These are phyloP conservation scores for Drosophila virilis DNA, from an alignment of 1,140 invertebrate genomes.

Conservation along the genomic window DNA sequence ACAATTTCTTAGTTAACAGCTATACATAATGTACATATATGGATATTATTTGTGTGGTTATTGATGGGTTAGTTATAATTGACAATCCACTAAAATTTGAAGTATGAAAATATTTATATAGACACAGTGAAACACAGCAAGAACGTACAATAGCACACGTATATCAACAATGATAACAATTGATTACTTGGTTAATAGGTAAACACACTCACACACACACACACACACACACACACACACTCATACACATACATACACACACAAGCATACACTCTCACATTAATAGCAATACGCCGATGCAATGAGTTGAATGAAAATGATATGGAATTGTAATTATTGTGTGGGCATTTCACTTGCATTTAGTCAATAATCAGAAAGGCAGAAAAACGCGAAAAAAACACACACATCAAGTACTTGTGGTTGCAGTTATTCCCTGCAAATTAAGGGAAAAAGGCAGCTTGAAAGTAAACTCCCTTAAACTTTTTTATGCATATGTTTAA, in stretches of 20 bases:
- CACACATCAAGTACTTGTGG: not conserved
- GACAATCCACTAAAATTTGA: constrained; percentile 60
- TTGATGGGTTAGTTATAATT: constrained; percentile 45
- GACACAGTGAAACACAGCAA: constrained; percentile 71
- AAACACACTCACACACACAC: constrained; percentile 29
- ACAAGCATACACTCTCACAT: constrained; percentile 16
- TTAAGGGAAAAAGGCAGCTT: too few species aligned
- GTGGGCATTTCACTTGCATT: constrained; percentile 37
- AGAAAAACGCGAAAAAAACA: constrained; percentile 1
- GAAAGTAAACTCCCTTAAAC: not conserved
- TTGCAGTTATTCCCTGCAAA: not conserved
- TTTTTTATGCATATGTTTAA: too few species aligned
- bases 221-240: constrained; percentile 11
- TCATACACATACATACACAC: not conserved
- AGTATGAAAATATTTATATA: constrained; percentile 61
- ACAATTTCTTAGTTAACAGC: constrained; percentile 23
- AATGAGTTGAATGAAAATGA: constrained; percentile 40
- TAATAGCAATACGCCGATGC: constrained; percentile 14
- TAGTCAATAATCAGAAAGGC: constrained; percentile 13
- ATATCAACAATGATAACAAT: constrained; percentile 64
- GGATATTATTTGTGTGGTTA: constrained; percentile 22
- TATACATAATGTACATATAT: constrained; percentile 39
- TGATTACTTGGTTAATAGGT: constrained; percentile 73
- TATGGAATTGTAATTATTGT: constrained; percentile 69
- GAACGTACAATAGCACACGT: constrained; percentile 64